A percentile compares a stretch with the other conserved stretches of the same genome.
Conservation (phyloP, 1,140 invertebrate genomes). For the Drosophila nikananu region DNA sequence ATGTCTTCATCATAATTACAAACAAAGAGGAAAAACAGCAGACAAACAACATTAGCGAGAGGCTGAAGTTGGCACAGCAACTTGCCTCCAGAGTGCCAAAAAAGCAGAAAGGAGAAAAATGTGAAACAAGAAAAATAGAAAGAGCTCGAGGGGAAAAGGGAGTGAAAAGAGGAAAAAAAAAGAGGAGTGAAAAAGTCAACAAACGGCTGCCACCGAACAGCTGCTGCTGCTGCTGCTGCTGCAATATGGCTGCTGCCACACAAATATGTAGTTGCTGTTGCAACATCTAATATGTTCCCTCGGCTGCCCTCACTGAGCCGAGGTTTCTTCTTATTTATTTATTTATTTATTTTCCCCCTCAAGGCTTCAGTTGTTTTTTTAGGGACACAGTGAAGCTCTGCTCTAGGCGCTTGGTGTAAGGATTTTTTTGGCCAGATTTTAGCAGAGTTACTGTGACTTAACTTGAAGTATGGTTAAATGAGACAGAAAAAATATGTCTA, state of each 20-base stretch:
- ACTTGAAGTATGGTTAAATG: too few relatives aligned
- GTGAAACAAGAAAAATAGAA: constrained; percentile 7
- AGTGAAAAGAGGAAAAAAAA: constrained; percentile 8
- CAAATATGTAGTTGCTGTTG: constrained; percentile 20
- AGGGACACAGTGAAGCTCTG: too few relatives aligned
- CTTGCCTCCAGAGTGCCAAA: constrained; percentile 48
- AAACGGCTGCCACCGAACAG: constrained; percentile 23
- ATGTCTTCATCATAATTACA: constrained; percentile 70
- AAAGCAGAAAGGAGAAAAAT: constrained; percentile 11
- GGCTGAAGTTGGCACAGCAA: constrained; percentile 61
- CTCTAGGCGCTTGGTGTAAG: too few relatives aligned
- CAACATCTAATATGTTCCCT: constrained; percentile 13
- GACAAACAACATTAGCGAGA: constrained; percentile 29
- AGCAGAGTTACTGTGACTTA: too few relatives aligned
- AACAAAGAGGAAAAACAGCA: constrained; percentile 61
- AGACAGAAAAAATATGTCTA: too few relatives aligned
- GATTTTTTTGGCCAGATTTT: not conserved
- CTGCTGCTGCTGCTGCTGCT: constrained; percentile 29
- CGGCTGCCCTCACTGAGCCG: not conserved
- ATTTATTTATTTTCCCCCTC: not conserved
- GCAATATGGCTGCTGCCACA: constrained; percentile 10
- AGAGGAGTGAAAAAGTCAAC: constrained; percentile 63
- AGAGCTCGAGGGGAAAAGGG: not conserved
- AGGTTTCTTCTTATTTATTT: constrained; percentile 1
- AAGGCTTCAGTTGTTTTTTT: constrained; percentile 5